Conservation (phyloP, 2,797 vertebrate species). For the Erethizon dorsatum region DNA sequence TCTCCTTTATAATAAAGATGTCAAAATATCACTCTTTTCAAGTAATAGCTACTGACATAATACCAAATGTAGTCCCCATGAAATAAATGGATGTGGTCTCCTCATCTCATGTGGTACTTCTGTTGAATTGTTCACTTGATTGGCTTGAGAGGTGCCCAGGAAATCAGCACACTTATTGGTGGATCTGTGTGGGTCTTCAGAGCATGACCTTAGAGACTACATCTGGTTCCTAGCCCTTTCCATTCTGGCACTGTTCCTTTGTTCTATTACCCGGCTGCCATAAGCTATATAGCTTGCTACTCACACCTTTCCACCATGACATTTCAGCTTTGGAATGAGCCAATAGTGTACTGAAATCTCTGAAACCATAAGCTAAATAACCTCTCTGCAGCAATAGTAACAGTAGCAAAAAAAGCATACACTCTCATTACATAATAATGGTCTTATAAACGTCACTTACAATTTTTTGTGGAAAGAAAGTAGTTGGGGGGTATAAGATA, state of each 20-base stretch:
- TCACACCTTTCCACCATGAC: not conserved
- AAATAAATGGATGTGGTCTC: not conserved
- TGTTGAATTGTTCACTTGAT: not conserved
- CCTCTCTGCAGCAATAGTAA: not conserved
- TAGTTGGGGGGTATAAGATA: not conserved
- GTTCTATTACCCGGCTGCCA: not conserved
- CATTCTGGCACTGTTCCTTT: not conserved
- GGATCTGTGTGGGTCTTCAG: not conserved
- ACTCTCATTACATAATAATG: not conserved
- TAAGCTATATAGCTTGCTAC: not conserved
- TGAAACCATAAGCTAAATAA: not conserved
- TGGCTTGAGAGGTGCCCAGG: not conserved
- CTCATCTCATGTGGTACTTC: not conserved
- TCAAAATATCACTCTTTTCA: not conserved
- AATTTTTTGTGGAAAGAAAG: not conserved
- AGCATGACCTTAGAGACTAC: not conserved
- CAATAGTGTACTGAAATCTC: not conserved
- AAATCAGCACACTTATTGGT: not conserved
- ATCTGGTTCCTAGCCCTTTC: not conserved
- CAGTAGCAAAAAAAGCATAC: not conserved
- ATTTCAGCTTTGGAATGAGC: not conserved
- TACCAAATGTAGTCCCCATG: not conserved
- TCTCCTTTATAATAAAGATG: not conserved
- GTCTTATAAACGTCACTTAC: not conserved
- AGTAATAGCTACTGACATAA: not conserved